Evolutionary conservation across 2,113 vertebrate species (phyloP).

Genomic region (Sylvia atricapilla): DNA sequence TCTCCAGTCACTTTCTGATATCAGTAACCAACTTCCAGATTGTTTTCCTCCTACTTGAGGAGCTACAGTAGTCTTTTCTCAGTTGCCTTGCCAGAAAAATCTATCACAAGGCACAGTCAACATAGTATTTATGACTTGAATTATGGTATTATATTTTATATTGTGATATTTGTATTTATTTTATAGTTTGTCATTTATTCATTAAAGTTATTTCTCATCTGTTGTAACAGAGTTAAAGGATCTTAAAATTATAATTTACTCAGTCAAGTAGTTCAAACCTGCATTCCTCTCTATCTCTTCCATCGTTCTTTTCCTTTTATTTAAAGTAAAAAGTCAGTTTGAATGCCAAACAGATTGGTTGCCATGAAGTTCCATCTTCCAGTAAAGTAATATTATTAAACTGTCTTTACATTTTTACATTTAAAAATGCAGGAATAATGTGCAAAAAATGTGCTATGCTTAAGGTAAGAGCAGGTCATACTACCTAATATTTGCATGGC

Average conservation of each 20-base stretch:
- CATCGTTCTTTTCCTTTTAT: not conserved
- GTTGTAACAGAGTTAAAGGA: not conserved
- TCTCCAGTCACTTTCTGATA: not conserved
- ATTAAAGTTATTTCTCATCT: not conserved
- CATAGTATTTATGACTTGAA: not conserved
- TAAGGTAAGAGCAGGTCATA: not conserved
- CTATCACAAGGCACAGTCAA: not conserved
- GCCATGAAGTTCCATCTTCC: not conserved
- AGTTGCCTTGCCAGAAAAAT: not conserved
- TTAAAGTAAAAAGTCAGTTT: not conserved
- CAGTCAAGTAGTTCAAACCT: not conserved
- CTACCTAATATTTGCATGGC: not conserved
- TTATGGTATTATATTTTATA: not conserved
- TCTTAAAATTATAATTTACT: not conserved
- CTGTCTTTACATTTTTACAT: not conserved
- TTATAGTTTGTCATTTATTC: not conserved
- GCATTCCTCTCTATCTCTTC: not conserved
- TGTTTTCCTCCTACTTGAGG: not conserved
- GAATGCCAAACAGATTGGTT: not conserved
- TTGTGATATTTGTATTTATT: not conserved
- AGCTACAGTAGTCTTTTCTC: not conserved
- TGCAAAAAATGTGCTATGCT: not conserved
- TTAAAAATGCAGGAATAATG: not conserved
- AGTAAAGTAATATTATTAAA: not conserved
- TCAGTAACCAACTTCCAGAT: not conserved